phyloP scores from a whole-genome alignment of 1,140 invertebrate genomes.

The Dendrolimus kikuchii region DNA sequence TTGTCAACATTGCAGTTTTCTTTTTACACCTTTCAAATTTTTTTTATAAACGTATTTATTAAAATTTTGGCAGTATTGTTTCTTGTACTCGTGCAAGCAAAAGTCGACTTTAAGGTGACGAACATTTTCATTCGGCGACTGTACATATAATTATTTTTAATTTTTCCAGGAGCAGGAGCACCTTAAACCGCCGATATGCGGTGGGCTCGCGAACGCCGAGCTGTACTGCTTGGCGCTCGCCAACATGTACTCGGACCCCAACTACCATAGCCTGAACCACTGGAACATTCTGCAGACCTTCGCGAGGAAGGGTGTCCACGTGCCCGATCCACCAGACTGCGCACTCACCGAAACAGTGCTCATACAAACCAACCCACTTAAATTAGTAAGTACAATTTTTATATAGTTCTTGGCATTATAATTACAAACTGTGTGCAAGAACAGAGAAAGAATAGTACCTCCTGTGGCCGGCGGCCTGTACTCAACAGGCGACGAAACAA shows the following conservation, averaged over 20 bases:
- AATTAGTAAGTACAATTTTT: slow-evolving; percentile 81
- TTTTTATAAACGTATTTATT: no score
- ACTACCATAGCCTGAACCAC: slow-evolving; percentile 95
- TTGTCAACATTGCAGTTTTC: no score
- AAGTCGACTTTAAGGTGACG: no score
- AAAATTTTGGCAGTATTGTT: no score
- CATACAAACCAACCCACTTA: slow-evolving; percentile 95
- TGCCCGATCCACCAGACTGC: slow-evolving; percentile 87
- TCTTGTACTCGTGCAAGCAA: no score
- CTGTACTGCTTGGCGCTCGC: slow-evolving; percentile 95
- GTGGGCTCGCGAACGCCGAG: slow-evolving; percentile 94
- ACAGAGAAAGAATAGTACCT: no score
- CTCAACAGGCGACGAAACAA: no score
- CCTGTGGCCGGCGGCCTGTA: no score
- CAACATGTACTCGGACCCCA: slow-evolving; percentile 97
- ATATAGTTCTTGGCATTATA: not conserved
- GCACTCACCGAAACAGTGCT: slow-evolving; percentile 96
- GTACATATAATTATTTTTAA: no score
- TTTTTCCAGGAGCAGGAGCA: slow-evolving; percentile 89
- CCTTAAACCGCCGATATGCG: slow-evolving; percentile 93
- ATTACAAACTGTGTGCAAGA: no score
- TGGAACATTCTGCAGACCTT: slow-evolving; percentile 94
- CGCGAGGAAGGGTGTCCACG: slow-evolving; percentile 91
- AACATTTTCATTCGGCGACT: no score
- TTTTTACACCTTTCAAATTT: no score